phyloP scores from a whole-genome alignment of 2,113 vertebrate species.

The Loxodonta africana region DNA sequence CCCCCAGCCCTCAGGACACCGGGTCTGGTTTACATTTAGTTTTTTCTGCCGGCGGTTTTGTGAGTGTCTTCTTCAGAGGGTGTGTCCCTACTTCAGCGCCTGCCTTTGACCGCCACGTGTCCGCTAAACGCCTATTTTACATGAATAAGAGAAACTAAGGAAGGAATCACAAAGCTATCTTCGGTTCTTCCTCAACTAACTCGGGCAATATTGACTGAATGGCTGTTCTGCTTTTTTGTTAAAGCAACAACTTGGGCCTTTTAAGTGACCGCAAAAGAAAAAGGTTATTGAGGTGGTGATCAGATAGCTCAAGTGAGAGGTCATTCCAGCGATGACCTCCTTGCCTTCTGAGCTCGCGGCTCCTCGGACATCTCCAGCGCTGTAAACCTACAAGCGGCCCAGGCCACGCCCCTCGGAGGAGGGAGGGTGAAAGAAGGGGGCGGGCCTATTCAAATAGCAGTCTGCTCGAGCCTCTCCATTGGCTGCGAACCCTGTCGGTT shows the following conservation, averaged over 20 bases:
- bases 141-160: slow-evolving; percentile 37
- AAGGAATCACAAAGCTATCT: slow-evolving; percentile 6
- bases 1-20: neutral
- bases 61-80: slow-evolving; percentile 14
- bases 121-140: slow-evolving; percentile 21
- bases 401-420: slow-evolving; percentile 69
- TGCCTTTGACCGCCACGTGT: slow-evolving; percentile 67
- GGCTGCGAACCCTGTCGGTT: slow-evolving; percentile 66
- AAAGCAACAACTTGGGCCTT: neutral
- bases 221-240: slow-evolving; percentile 17
- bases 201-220: slow-evolving; percentile 5
- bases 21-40: neutral
- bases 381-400: neutral
- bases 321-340: neutral
- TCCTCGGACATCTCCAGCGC: neutral
- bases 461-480: slow-evolving; percentile 19
- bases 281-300: neutral
- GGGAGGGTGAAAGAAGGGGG: slow-evolving; percentile 74
- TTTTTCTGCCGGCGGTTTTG: neutral
- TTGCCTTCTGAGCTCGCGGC: neutral
- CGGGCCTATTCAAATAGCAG: slow-evolving; percentile 57
- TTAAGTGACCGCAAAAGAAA: neutral
- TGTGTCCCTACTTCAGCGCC: slow-evolving; percentile 62
- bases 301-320: neutral
- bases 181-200: neutral